A percentile compares a stretch with the other conserved stretches of the same genome.
These are phyloP conservation scores for Diarsia dahlii DNA, from an alignment of 2,888 invertebrate genomes.

Conservation along the genomic window DNA sequence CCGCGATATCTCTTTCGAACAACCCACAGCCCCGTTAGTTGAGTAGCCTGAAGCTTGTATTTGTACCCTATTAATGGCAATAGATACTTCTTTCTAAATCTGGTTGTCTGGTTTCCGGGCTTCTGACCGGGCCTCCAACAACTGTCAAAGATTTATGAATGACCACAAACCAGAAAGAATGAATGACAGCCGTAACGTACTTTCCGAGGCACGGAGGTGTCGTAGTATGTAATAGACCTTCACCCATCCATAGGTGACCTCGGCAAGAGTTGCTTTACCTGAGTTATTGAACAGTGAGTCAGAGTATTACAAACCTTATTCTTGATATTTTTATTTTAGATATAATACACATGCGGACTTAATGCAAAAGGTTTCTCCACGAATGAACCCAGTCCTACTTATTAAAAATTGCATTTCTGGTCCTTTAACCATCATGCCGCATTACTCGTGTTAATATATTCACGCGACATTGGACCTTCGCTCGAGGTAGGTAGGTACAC, in stretches of 20 bases:
- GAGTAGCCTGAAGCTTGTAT: no score
- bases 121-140: no score
- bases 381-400: background rate
- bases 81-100: no score
- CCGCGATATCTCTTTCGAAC: no score
- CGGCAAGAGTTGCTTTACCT: background rate
- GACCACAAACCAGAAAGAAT: no score
- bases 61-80: no score
- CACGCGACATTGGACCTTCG: constrained; percentile 66
- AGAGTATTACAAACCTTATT: no score
- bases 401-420: constrained; percentile 42
- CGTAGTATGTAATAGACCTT: background rate
- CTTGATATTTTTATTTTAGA: no score
- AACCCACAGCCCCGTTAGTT: no score
- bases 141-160: no score
- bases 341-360: background rate
- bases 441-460: constrained; percentile 59
- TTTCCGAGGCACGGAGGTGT: background rate
- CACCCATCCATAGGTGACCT: background rate
- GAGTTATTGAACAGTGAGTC: background rate
- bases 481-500: constrained; percentile 35
- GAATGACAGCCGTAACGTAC: no score
- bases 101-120: no score
- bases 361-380: background rate
- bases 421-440: constrained; percentile 29